phyloP scores from a whole-genome alignment of 2,888 invertebrate genomes.

The Hymenopus coronatus region DNA sequence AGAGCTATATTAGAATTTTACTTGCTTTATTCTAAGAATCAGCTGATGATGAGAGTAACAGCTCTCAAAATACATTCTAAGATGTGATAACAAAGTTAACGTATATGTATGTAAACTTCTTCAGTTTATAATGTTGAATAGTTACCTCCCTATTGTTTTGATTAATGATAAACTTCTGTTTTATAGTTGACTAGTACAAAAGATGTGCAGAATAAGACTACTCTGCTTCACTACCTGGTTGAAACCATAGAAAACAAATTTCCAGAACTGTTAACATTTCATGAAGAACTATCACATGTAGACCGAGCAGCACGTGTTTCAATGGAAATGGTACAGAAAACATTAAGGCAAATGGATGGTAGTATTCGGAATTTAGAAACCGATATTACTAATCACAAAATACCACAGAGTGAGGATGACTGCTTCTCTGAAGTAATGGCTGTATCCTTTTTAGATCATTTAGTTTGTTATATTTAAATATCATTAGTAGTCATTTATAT shows the following conservation, averaged over 20 bases:
- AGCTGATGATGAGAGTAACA: background rate
- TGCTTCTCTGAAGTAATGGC: slow-evolving; percentile 84
- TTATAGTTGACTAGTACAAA: slow-evolving; percentile 80
- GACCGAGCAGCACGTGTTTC: slow-evolving; percentile 86
- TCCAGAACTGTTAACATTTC: slow-evolving; percentile 78
- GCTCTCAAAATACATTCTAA: too few relatives aligned
- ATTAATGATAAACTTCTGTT: slow-evolving; percentile 32
- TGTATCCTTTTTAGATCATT: slow-evolving; percentile 59
- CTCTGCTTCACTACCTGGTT: slow-evolving; percentile 87
- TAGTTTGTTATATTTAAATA: too few relatives aligned
- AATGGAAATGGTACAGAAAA: slow-evolving; percentile 75
- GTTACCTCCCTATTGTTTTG: background rate
- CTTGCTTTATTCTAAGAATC: background rate
- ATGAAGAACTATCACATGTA: slow-evolving; percentile 86
- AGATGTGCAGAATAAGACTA: slow-evolving; percentile 88
- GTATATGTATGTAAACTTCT: too few relatives aligned
- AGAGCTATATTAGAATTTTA: background rate
- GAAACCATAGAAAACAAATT: slow-evolving; percentile 85
- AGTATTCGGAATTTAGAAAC: slow-evolving; percentile 86
- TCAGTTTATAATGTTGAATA: background rate
- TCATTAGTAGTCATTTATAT: too few relatives aligned
- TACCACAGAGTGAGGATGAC: slow-evolving; percentile 75
- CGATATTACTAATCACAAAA: slow-evolving; percentile 80
- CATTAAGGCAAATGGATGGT: slow-evolving; percentile 80
- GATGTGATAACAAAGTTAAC: too few relatives aligned